Conservation (phyloP, 2,113 vertebrate genomes). For the Cettia cetti region DNA sequence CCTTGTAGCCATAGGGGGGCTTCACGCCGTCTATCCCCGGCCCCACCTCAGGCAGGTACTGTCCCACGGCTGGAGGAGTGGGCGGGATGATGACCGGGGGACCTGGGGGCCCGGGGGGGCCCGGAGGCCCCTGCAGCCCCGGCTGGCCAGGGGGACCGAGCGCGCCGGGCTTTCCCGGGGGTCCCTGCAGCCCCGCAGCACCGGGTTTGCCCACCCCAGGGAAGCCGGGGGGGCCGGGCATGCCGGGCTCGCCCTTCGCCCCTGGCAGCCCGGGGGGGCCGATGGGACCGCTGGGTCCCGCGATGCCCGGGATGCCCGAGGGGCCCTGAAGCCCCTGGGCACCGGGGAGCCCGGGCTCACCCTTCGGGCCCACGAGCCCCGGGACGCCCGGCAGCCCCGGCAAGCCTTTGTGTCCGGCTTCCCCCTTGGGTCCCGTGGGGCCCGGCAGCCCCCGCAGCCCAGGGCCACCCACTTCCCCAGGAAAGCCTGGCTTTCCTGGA, state of each 20-base stretch:
- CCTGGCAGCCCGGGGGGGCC: conserved; percentile 85
- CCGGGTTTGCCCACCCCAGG: conserved; percentile 83
- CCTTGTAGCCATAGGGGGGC: conserved; percentile 77
- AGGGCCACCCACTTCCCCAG: conserved; percentile 82
- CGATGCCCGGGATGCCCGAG: conserved; percentile 88
- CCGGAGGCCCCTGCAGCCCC: conserved; percentile 83
- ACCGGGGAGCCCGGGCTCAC: conserved; percentile 81
- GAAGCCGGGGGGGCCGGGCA: conserved; percentile 81
- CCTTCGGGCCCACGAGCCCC: conserved; percentile 83
- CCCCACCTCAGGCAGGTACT: conserved; percentile 83
- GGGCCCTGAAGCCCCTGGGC: conserved; percentile 88
- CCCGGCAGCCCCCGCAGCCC: conserved; percentile 88
- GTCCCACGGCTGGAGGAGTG: conserved; percentile 77
- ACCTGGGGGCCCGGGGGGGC: conserved; percentile 82
- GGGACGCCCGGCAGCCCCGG: conserved; percentile 80
- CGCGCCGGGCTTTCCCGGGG: conserved; percentile 83
- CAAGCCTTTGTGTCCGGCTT: conserved; percentile 81
- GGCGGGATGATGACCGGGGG: conserved; percentile 72
- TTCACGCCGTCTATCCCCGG: conserved; percentile 77
- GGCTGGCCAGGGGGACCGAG: conserved; percentile 85
- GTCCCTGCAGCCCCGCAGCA: conserved; percentile 81
- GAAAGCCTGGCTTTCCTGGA: conserved; percentile 84
- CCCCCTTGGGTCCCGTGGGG: conserved; percentile 87
- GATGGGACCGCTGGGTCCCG: conserved; percentile 84
- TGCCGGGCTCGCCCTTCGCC: conserved; percentile 85